Conservation (phyloP, 2,797 vertebrate species). For the Smutsia temminckii region DNA sequence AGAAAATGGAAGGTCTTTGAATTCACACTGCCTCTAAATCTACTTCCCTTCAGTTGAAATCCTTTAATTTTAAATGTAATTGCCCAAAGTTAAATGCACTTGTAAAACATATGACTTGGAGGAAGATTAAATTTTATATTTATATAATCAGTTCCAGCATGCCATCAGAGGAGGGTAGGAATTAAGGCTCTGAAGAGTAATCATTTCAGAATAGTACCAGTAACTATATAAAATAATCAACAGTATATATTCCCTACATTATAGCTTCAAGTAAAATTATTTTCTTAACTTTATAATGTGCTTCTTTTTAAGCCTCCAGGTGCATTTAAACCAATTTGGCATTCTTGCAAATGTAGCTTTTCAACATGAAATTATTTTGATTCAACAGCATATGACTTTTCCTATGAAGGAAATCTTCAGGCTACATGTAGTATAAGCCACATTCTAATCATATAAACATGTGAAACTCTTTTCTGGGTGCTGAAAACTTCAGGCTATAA, state of each 20-base stretch:
- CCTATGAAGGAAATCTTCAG: neutral
- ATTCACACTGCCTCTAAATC: constrained; percentile 29
- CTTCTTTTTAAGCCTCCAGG: constrained; percentile 10
- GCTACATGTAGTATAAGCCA: neutral
- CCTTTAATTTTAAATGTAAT: constrained; percentile 65
- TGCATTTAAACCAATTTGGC: neutral
- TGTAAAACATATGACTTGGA: constrained; percentile 52
- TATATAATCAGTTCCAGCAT: constrained; percentile 44
- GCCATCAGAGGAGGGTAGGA: neutral
- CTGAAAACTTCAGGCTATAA: neutral
- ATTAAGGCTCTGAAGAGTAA: constrained; percentile 46
- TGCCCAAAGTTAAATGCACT: constrained; percentile 63
- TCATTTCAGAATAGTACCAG: constrained; percentile 60
- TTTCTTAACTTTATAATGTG: constrained; percentile 41
- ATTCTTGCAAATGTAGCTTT: constrained; percentile 17
- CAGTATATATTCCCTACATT: neutral
- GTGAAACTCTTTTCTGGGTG: neutral
- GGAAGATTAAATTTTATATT: constrained; percentile 71
- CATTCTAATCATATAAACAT: neutral
- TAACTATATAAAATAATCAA: constrained; percentile 54
- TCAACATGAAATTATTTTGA: constrained; percentile 33
- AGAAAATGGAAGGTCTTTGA: constrained; percentile 13
- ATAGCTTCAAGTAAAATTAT: constrained; percentile 27
- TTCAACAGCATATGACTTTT: neutral
- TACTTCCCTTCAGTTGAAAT: constrained; percentile 45